These are phyloP conservation scores for Microtus oregoni DNA, from an alignment of 2,113 vertebrate genomes.

Conservation along the genomic window DNA sequence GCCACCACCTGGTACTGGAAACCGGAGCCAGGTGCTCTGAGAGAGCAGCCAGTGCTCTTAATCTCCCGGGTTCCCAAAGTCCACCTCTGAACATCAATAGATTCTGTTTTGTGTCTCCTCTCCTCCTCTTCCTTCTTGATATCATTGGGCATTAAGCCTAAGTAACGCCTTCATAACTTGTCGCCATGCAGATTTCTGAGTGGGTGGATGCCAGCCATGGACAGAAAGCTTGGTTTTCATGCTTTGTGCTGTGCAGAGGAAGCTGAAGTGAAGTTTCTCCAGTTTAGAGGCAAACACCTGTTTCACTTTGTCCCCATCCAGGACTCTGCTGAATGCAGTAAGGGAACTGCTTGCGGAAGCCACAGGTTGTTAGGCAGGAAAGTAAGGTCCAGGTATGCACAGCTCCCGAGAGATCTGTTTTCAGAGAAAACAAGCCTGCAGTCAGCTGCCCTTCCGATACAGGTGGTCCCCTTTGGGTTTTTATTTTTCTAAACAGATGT, in stretches of 20 bases:
- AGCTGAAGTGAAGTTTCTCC: not conserved
- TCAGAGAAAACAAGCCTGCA: conserved; percentile 68
- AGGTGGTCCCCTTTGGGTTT: conserved; percentile 75
- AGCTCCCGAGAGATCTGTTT: conserved; percentile 65
- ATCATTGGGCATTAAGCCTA: not conserved
- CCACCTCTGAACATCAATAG: not conserved
- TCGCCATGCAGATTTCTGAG: not conserved
- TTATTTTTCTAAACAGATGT: conserved; percentile 61
- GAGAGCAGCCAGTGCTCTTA: not conserved
- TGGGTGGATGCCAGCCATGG: not conserved
- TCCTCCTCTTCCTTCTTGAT: not conserved
- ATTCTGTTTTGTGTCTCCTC: not conserved
- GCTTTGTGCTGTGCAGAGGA: not conserved
- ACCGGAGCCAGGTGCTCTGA: not conserved
- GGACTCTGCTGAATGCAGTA: not conserved
- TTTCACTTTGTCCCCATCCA: not conserved
- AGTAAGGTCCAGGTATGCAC: conserved; percentile 56
- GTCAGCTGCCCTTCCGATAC: conserved; percentile 51
- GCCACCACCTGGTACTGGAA: not conserved
- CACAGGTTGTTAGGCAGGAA: not conserved
- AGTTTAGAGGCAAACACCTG: not conserved
- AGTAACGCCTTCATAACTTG: not conserved
- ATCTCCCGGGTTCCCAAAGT: too few relatives aligned
- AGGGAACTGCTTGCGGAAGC: not conserved
- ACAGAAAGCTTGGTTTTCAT: not conserved